Conservation (phyloP, 2,888 invertebrate genomes). For the Drosophila ezoana region DNA sequence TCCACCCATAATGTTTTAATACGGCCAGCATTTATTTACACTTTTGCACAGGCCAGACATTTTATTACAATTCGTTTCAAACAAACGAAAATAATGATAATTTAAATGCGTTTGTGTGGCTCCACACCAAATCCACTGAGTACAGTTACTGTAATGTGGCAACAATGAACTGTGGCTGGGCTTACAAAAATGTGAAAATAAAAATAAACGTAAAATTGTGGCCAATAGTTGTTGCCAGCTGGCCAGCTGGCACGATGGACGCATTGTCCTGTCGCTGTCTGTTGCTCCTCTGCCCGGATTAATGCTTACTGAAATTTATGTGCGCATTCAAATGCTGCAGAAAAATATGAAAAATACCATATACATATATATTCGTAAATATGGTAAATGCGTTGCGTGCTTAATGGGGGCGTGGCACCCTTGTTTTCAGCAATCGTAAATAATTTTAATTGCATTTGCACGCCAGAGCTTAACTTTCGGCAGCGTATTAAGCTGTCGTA, state of each 20-base stretch:
- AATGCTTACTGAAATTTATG: constrained; percentile 46
- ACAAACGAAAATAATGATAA: constrained; percentile 68
- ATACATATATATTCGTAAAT: constrained; percentile 6
- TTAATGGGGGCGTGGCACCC: constrained; percentile 28
- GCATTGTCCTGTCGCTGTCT: constrained; percentile 27
- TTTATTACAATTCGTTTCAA: constrained; percentile 63
- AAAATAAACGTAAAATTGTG: constrained; percentile 28
- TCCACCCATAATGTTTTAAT: constrained; percentile 54
- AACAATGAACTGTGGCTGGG: constrained; percentile 65
- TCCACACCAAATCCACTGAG: constrained; percentile 35
- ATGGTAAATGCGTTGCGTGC: constrained; percentile 16
- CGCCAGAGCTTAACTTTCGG: constrained; percentile 59
- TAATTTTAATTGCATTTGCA: constrained; percentile 63
- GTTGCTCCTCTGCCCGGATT: constrained; percentile 24
- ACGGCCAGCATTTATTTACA: constrained; percentile 42
- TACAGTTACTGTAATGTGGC: constrained; percentile 56
- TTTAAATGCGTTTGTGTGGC: constrained; percentile 55
- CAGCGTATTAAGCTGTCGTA: constrained; percentile 44
- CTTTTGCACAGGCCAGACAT: constrained; percentile 30
- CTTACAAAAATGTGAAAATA: constrained; percentile 46
- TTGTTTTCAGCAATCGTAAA: constrained; percentile 47
- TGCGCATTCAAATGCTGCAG: constrained; percentile 39
- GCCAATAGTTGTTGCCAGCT: constrained; percentile 45
- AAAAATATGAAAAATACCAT: constrained; percentile 37
- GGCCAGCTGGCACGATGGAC: constrained; percentile 15